Evolutionary conservation across 2,113 vertebrate species (phyloP).

Genomic region (Vanacampus margaritifer): DNA sequence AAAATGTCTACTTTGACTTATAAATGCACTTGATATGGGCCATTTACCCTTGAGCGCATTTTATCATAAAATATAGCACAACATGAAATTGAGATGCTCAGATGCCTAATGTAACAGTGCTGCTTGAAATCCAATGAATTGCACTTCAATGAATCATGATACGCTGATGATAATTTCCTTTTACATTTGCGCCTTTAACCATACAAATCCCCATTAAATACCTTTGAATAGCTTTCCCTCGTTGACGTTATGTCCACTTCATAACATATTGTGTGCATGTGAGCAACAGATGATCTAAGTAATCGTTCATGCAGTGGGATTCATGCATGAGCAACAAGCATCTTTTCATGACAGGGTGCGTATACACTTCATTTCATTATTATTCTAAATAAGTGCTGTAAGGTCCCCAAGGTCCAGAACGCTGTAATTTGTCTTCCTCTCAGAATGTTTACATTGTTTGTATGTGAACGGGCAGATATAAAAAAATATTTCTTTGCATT

Average conservation of each 20-base stretch:
- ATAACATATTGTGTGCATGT: slow-evolving; percentile 10
- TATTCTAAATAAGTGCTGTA: not conserved
- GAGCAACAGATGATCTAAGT: slow-evolving; percentile 29
- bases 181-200: slow-evolving; percentile 16
- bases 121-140: slow-evolving; percentile 23
- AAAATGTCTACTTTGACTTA: not conserved
- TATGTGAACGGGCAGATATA: not conserved
- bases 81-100: slow-evolving; percentile 2
- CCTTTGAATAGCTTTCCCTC: slow-evolving; percentile 27
- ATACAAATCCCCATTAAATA: slow-evolving; percentile 28
- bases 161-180: slow-evolving; percentile 28
- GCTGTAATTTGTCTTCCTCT: not conserved
- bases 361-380: not conserved
- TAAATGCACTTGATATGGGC: not conserved
- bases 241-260: slow-evolving; percentile 23
- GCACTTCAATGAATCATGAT: slow-evolving; percentile 38
- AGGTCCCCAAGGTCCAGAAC: not conserved
- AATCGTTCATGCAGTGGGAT: slow-evolving; percentile 38
- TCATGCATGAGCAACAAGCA: slow-evolving; percentile 13
- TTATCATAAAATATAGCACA: not conserved
- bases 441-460: not conserved
- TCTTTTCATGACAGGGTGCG: not conserved
- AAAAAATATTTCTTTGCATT: too few relatives aligned
- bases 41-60: not conserved
- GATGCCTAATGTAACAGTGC: slow-evolving; percentile 2